phyloP scores from a whole-genome alignment of 1,140 invertebrate species.

The Tribolium castaneum region DNA sequence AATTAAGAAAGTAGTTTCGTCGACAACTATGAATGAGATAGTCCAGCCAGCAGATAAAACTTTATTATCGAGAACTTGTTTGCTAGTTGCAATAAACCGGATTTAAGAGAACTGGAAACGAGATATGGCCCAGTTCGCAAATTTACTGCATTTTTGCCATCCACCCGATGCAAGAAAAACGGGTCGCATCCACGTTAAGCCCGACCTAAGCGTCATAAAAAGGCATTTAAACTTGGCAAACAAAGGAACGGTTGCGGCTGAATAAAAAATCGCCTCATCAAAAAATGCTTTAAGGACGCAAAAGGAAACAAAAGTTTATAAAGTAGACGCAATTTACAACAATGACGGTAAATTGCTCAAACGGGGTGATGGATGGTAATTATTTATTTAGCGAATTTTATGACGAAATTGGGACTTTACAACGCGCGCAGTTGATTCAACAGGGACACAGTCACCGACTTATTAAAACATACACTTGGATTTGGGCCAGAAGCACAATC shows the following conservation, averaged over 20 bases:
- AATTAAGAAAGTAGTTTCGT: conserved; percentile 36
- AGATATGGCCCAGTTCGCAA: conserved; percentile 24
- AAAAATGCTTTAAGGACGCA: conserved; percentile 23
- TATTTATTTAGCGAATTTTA: background rate
- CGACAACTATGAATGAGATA: conserved; percentile 31
- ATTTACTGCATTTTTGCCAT: conserved; percentile 29
- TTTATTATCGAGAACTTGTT: conserved; percentile 23
- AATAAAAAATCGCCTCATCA: conserved; percentile 25
- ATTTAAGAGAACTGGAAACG: conserved; percentile 29
- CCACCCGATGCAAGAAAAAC: background rate
- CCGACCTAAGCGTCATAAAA: background rate
- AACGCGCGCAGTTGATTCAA: background rate
- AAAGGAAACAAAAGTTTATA: conserved; percentile 24
- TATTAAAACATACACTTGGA: conserved; percentile 21
- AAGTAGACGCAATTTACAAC: conserved; percentile 20
- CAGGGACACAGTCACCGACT: background rate
- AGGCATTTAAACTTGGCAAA: background rate
- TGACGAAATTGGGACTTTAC: background rate
- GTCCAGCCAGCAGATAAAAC: conserved; percentile 9
- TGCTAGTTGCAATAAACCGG: conserved; percentile 26
- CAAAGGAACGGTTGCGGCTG: conserved; percentile 13
- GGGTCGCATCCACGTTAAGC: background rate
- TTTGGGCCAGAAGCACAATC: conserved; percentile 20
- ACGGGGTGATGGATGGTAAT: background rate
- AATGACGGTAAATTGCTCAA: conserved; percentile 10